Base-by-base conservation (phyloP, 2,888 invertebrate genomes). In the Himalopsyche tibetana region DNA sequence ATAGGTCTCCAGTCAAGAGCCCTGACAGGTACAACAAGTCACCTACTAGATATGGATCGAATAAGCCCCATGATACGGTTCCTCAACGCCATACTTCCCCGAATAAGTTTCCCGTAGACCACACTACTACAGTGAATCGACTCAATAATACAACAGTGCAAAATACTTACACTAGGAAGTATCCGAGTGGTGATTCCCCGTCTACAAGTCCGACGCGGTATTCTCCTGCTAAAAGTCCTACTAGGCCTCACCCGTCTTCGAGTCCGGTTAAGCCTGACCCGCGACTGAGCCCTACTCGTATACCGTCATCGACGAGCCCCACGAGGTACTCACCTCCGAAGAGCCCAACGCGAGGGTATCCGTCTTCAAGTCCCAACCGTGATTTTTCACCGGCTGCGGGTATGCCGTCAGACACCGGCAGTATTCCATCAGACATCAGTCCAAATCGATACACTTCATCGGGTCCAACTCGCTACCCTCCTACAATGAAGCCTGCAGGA, bases 121-220 rank as follows among this genome's bases (percentile, higher is more conserved):
- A 40, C 15, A 80, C 80, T 11, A 80, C 80, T 11, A 80, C 80
- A 80, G 80, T 80, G 5, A 80, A 63, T 28, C 19, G 63, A 8
- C 9, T 42, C 15, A 85, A 12, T 42, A 63, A 85, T 56, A 79
- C 19, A 42, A 28, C 12, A 11, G 84, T 19, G 80, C 80, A 40
- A 80, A 36, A 55, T 40, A 19, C 55, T 42, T 38, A 15, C 38
- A 36, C 45, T 15, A 9, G 56, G 28, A 82, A 36, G 55, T 11
- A 42, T 84, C 38, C 80, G 28, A 8, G 28, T 17, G 19, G 28
- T 40, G 40, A 56, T 82, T 87, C 94, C 69, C 94, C 94, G n/a
- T 92, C 93, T 38, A 91, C 92, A 4, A 94, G 94, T 88, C 94
- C 94, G 4, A 93, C 93, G 5, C 91, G 94, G 83, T 92, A 91